phyloP scores from a whole-genome alignment of 2,113 vertebrate genomes.

The Hiodon alosoides region DNA sequence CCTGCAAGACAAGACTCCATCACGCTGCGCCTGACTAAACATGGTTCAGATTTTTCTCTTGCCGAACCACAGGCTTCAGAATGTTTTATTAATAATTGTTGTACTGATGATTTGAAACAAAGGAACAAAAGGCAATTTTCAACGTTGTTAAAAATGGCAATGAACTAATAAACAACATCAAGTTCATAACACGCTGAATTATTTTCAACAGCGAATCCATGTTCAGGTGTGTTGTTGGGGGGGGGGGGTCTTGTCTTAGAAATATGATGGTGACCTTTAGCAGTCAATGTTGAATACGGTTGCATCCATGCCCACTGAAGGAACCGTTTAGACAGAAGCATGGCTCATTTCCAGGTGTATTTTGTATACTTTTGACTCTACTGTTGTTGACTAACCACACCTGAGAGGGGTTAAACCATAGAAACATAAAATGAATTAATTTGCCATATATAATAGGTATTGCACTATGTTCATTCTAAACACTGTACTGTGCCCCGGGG shows the following conservation, averaged over 20 bases:
- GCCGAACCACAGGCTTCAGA: neutral
- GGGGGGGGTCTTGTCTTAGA: neutral
- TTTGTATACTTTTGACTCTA: neutral
- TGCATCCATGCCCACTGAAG: neutral
- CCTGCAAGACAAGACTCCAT: neutral
- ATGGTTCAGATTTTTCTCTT: neutral
- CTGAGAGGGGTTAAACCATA: neutral
- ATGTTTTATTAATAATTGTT: constrained; percentile 17
- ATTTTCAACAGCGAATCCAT: neutral
- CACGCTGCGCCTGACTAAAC: neutral
- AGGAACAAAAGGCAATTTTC: neutral
- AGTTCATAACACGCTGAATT: neutral
- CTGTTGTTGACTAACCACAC: neutral
- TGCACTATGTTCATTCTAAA: constrained; percentile 50
- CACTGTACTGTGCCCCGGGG: constrained; percentile 48
- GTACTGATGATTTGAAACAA: constrained; percentile 6
- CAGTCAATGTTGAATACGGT: neutral
- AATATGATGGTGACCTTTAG: neutral
- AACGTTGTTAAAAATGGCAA: neutral
- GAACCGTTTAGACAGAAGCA: too few species aligned
- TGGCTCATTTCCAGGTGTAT: neutral
- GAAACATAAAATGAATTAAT: constrained; percentile 23
- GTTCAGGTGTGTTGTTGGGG: neutral
- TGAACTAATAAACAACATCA: constrained; percentile 13
- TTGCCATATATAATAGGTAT: constrained; percentile 49